Base-by-base conservation (phyloP, 1,140 invertebrate genomes). In the Lutraria rhynchaena region DNA sequence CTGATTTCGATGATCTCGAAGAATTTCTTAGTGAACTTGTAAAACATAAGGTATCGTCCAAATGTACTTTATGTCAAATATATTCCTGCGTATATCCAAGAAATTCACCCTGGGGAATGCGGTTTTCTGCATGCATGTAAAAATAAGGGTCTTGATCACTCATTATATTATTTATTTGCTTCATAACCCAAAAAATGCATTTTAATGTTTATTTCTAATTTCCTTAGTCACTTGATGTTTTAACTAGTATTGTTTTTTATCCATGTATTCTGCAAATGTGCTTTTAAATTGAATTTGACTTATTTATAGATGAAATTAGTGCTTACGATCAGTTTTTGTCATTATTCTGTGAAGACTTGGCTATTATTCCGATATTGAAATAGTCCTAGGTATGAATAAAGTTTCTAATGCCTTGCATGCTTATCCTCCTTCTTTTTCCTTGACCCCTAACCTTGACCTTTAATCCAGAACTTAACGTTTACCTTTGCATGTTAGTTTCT, bases 1-100 rank as follows among this genome's bases (percentile, higher is more conserved):
- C 76, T 57, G 76, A 80, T 80, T 60, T 58, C 19, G 76, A 80
- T 80, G 76, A 80, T 70, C 65, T 80, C 17, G 76, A 80, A 60
- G 76, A 80, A 46, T 80, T 80, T 55, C 76, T 80, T 69, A 80
- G 65, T 70, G 76, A 80, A 60, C 76, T 80, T 69, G 60, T 80
- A 58, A 80, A 49, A 80, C 35, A 80, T 80, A 80, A 80, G 76
- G 76, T 80, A 80, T 69, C 63, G 35, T 51, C 27, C 41, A 57
- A 67, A 24, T 80, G 76, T 80, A 80, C 17, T 67, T 63, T 41
- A 41, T 41, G 37, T 41, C 15, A 5, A n/a, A 41, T 41, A 41
- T 41, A 41, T 41, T 41, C 37, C 15, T 41, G 61, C 67, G 65
- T 44, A 19, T 65, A 80, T 70, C 67, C 57, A 27, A 63, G 57